Base-by-base conservation (phyloP, 2,888 invertebrate species). In the Ennomos fuscantarius region DNA sequence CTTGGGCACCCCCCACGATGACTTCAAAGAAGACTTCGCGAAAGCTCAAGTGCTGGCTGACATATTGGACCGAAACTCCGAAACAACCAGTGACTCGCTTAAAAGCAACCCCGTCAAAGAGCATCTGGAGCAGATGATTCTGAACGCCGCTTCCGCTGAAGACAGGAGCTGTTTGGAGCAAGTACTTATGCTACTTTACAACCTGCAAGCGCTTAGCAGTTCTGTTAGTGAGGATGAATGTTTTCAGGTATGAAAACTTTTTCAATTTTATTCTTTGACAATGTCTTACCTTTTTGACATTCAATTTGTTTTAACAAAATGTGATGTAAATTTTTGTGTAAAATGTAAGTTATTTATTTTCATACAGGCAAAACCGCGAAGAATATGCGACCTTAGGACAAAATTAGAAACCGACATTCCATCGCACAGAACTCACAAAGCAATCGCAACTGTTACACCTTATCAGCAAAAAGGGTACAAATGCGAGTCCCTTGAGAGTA, bases 361-460 rank as follows among this genome's bases (percentile, higher is more conserved):
- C 6, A 24, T 79, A 44, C 82, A 92, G 92, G 73, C 83, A 61
- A 91, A 89, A 87, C 89, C 91, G 55, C 86, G 83, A 74, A 82
- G 78, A 83, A 76, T 85, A 84, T 81, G 84, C 79, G 90, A 92
- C 70, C 73, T 88, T 36, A 86, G 82, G 82, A 68, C 78, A 59
- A 91, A 87, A 83, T 33, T 58, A 37, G 91, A 91, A 68, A 79
- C 79, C 63, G 91, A 91, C 70, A 82, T 84, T 72, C 76, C 79
- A 76, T 81, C 81, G 68, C 84, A 84, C 73, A 89, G 89, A 84
- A 85, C 84, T 53, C 90, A 92, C 39, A 94, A 92, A 79, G 95
- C 93, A 73, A 94, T 94, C 73, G 94, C 94, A 62, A 95, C 95
- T 47, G 94, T 95, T 55, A 93, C 95, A 63, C 95, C 94, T 41